Percentiles rank a stretch among this genome's conserved stretches.
Evolutionary conservation across 2,113 vertebrate genomes (phyloP).

Genomic region (Rhegmatorhina hoffmannsi): DNA sequence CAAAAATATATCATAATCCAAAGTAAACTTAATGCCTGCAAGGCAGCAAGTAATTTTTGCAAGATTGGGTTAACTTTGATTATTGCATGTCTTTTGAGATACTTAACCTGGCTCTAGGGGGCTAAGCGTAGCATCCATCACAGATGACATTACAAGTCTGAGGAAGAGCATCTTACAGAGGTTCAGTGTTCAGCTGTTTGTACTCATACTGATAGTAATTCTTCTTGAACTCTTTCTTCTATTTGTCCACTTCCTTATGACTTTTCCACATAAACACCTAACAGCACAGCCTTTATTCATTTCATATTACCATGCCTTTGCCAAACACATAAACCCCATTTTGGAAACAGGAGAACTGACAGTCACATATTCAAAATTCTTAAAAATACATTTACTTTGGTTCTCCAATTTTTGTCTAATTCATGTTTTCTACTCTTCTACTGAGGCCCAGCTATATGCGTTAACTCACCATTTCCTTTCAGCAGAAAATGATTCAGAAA

Average conservation of each 20-base stretch:
- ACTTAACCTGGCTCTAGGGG: neutral
- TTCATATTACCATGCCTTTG: neutral
- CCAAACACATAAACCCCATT: neutral
- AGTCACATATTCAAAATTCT: neutral
- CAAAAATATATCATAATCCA: neutral
- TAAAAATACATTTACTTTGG: neutral
- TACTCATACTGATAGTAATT: neutral
- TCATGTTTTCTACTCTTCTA: neutral
- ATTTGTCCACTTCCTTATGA: neutral
- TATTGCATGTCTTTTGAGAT: neutral
- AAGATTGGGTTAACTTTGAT: neutral
- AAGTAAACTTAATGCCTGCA: neutral
- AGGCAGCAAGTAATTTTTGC: neutral
- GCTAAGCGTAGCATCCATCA: fast-evolving
- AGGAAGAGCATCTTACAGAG: neutral
- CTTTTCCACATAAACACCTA: neutral
- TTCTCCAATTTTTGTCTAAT: neutral
- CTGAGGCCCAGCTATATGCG: neutral
- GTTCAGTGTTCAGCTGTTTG: neutral
- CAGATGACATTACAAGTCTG: neutral
- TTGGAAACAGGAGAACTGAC: neutral
- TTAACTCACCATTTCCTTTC: neutral
- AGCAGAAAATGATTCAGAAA: neutral
- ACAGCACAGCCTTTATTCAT: neutral
- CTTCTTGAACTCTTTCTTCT: neutral